phyloP scores from a whole-genome alignment of 1,140 invertebrate species.

The Neodiprion fabricii region DNA sequence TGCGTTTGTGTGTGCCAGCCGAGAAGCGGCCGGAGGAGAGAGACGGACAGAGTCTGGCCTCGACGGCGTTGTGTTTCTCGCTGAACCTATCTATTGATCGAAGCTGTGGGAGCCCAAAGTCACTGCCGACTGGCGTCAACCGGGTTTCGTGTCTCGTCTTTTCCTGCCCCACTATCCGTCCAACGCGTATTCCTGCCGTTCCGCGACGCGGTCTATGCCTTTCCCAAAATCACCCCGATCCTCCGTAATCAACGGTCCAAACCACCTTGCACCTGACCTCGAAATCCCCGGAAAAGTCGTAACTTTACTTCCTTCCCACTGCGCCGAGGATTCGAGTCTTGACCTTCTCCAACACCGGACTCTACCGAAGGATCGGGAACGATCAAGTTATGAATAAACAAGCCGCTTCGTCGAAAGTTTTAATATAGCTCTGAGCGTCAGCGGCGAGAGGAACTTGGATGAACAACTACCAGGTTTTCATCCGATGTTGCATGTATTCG shows the following conservation, averaged over 20 bases:
- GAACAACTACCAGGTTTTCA: too few species aligned
- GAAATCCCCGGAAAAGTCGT: not conserved
- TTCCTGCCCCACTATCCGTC: slow-evolving; percentile 31
- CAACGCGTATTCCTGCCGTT: slow-evolving; percentile 20
- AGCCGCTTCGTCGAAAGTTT: too few species aligned
- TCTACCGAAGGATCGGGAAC: too few species aligned
- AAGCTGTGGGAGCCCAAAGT: slow-evolving; percentile 55
- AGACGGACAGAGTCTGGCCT: not conserved
- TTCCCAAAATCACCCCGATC: slow-evolving; percentile 8
- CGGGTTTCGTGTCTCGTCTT: slow-evolving; percentile 23
- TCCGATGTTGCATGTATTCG: too few species aligned
- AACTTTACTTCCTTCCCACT: not conserved
- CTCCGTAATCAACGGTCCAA: too few species aligned
- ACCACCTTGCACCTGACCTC: too few species aligned
- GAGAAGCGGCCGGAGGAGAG: not conserved
- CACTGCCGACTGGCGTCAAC: slow-evolving; percentile 55
- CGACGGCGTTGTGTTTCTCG: slow-evolving; percentile 50
- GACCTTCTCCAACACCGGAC: not conserved
- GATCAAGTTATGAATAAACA: too few species aligned
- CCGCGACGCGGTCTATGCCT: slow-evolving; percentile 28
- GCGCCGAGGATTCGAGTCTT: not conserved
- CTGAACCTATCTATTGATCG: slow-evolving; percentile 58
- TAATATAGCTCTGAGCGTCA: too few species aligned
- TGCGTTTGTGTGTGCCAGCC: not conserved
- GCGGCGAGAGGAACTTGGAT: too few species aligned